phyloP scores from a whole-genome alignment of 2,888 invertebrate genomes.

The Hipparchia semele region DNA sequence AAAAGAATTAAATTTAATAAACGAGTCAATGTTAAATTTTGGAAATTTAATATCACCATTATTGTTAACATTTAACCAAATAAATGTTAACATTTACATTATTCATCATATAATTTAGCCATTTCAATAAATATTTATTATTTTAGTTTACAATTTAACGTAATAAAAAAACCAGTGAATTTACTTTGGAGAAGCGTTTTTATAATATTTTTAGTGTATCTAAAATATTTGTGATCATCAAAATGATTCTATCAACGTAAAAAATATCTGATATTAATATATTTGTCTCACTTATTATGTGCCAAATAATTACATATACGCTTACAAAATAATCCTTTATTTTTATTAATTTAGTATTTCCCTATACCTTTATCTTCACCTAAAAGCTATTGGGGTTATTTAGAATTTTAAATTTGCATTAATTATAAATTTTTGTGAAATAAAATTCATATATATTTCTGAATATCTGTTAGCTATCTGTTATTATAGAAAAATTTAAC shows the following conservation, averaged over 20 bases:
- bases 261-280: conserved; percentile 5
- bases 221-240: conserved; percentile 15
- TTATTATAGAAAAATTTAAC: background rate
- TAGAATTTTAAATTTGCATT: too few species aligned
- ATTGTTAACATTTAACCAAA: conserved; percentile 4
- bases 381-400: too few species aligned
- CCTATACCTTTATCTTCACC: too few species aligned
- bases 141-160: background rate
- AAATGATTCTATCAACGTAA: conserved; percentile 28
- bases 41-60: conserved; percentile 42
- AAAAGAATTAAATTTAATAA: conserved; percentile 52
- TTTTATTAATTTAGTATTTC: too few species aligned
- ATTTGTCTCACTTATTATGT: background rate
- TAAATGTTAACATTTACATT: conserved; percentile 11
- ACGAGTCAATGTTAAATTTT: conserved; percentile 63
- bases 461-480: background rate
- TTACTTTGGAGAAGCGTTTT: conserved; percentile 19
- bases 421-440: background rate
- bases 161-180: conserved; percentile 10
- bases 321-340: background rate
- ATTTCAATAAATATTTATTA: background rate
- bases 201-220: conserved; percentile 16
- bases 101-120: conserved; percentile 6
- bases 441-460: background rate
- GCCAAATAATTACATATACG: background rate